Evolutionary conservation across 2,797 vertebrate species (phyloP), one percentile per base, ranked within the genome.

Genomic region (Aldrovandia affinis): DNA sequence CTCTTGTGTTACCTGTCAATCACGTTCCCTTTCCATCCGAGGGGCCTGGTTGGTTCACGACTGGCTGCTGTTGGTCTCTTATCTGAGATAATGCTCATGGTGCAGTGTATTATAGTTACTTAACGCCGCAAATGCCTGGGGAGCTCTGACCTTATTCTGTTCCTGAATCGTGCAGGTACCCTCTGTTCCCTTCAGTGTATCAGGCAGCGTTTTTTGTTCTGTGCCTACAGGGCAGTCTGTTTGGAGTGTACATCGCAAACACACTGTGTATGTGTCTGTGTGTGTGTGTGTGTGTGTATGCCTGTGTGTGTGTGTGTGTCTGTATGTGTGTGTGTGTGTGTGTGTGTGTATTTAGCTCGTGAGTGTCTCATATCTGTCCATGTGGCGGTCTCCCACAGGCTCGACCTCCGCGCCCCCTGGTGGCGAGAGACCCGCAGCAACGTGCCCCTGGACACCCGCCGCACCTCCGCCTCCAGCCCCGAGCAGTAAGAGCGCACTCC

Each of bases 381-480:
- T 54, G 15, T 44, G 54, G 2, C 78, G 85, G 5, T 85, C 9
- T 75, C 82, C 70, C 36, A 39, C 30, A 96, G 96, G 95, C 96
- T 78, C 95, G 95, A 1, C 95, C 96, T 0, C 95, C 95, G 3
- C 94, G 96, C 83, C 96, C 96, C 4, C 93, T 94, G 1, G 92
- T 96, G 4, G 90, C 92, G 22, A 95, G 91, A 90, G 83, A 95
- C 96, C 7, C 95, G 92, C 89, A 95, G 94, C 89, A 96, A 95
- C 55, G 89, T 94, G 2, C 84, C 92, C 0, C 81, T 91, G 81
- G 96, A 96, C 70, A 91, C 90, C 85, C 89, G 91, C 36, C 93
- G 95, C 87, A 95, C 94, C 0, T 95, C 95, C 0, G 80, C 94
- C 55, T 89, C 96, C 0, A 96, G 96, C 84, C 96, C 95, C 22